Evolutionary conservation across 2,888 invertebrate species (phyloP).

Genomic region (Melolontha melolontha): DNA sequence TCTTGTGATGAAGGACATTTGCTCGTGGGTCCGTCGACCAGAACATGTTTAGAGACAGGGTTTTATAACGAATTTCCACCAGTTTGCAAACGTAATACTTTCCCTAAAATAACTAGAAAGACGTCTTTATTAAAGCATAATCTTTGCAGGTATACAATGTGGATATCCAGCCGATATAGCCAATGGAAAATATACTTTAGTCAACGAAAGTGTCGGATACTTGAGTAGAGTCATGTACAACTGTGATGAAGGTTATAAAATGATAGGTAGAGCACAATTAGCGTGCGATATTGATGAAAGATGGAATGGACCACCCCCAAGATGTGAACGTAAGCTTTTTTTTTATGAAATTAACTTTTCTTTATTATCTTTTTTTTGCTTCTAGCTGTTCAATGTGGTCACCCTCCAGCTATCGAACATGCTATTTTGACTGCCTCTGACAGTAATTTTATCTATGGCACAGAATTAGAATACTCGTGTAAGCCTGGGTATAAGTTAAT

Average conservation of each 20-base stretch:
- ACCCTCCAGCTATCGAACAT: conserved; percentile 75
- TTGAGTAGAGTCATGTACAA: conserved; percentile 86
- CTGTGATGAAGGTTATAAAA: conserved; percentile 86
- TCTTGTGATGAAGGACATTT: conserved; percentile 88
- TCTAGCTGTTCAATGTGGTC: conserved; percentile 79
- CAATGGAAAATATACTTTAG: conserved; percentile 82
- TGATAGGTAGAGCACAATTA: conserved; percentile 84
- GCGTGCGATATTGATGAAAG: conserved; percentile 93
- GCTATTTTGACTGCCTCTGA: conserved; percentile 67
- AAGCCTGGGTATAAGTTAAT: conserved; percentile 75
- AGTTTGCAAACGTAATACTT: conserved; percentile 87
- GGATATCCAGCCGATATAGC: conserved; percentile 88
- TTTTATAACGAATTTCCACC: conserved; percentile 95
- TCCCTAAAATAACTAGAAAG: conserved; percentile 1
- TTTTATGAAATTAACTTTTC: neutral
- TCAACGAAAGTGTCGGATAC: conserved; percentile 90
- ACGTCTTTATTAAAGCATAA: neutral
- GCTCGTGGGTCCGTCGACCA: conserved; percentile 84
- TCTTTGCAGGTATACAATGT: conserved; percentile 82
- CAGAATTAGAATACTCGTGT: conserved; percentile 82
- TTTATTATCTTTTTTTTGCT: neutral
- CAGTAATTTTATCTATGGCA: conserved; percentile 72
- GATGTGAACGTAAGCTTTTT: conserved; percentile 78
- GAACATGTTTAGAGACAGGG: conserved; percentile 90
- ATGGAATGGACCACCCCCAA: conserved; percentile 93